Evolutionary conservation across 2,888 invertebrate species (phyloP).

Genomic region (Drosophila demipolita): DNA sequence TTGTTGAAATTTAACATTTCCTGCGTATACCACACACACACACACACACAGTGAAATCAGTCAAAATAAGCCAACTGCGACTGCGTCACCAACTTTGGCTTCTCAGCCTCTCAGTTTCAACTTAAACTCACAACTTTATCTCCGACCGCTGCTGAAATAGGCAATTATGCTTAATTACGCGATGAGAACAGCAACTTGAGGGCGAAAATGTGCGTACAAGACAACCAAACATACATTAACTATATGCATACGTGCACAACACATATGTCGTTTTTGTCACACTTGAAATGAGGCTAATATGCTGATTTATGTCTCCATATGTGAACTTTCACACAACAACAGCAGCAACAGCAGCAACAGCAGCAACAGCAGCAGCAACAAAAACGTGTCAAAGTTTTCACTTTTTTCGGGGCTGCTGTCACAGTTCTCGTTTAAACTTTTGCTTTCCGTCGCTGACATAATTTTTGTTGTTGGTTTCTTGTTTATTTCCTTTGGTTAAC

Average conservation of each 20-base stretch:
- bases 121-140: slow-evolving; percentile 11
- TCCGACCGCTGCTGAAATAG: slow-evolving; percentile 64
- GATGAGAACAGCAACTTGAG: slow-evolving; percentile 65
- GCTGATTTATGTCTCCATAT: slow-evolving; percentile 70
- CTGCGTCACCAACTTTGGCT: slow-evolving; percentile 19
- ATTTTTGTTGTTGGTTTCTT: slow-evolving; percentile 32
- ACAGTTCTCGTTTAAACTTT: slow-evolving; percentile 67
- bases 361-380: slow-evolving; percentile 7
- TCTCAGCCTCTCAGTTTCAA: slow-evolving; percentile 10
- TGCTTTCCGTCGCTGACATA: slow-evolving; percentile 62
- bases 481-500: slow-evolving; percentile 11
- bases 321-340: slow-evolving; percentile 46
- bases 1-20: slow-evolving; percentile 66
- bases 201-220: slow-evolving; percentile 49
- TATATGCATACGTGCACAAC: background rate
- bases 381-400: slow-evolving; percentile 72
- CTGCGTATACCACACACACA: slow-evolving; percentile 55
- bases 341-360: background rate
- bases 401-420: slow-evolving; percentile 50
- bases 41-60: slow-evolving; percentile 69
- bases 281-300: slow-evolving; percentile 78
- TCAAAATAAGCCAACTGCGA: slow-evolving; percentile 64
- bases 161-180: slow-evolving; percentile 76
- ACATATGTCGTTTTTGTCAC: slow-evolving; percentile 24
- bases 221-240: slow-evolving; percentile 9